Evolutionary conservation across 2,888 invertebrate species (phyloP).

Genomic region (Eulithis prunata): DNA sequence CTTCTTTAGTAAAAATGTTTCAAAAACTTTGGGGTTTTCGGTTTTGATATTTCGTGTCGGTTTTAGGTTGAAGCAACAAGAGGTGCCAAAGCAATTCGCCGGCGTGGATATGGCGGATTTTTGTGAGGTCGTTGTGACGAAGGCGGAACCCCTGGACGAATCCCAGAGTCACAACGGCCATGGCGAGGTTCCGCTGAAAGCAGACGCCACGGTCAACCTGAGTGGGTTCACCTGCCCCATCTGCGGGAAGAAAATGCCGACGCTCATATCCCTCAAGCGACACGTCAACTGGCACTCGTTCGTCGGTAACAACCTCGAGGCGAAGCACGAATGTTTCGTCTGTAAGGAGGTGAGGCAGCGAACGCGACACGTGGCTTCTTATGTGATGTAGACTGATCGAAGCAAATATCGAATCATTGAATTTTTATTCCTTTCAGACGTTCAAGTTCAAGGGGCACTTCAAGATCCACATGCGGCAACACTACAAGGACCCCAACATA

Average conservation of each 20-base stretch:
- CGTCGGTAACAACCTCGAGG: constrained; percentile 69
- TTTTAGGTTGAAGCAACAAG: constrained; percentile 53
- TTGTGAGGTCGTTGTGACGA: constrained; percentile 84
- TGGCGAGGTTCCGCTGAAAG: constrained; percentile 58
- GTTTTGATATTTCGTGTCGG: constrained; percentile 36
- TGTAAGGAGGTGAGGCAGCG: constrained; percentile 72
- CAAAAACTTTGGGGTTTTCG: no score
- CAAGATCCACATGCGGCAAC: constrained; percentile 75
- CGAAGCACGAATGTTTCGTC: constrained; percentile 71
- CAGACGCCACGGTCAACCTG: constrained; percentile 54
- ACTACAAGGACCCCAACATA: constrained; percentile 70
- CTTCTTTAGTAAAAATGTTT: no score
- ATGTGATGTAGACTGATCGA: background rate
- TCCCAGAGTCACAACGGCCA: constrained; percentile 81
- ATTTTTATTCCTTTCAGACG: constrained; percentile 55
- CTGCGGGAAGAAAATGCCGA: constrained; percentile 75
- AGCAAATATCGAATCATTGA: background rate
- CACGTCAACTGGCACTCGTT: constrained; percentile 78
- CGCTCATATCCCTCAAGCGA: constrained; percentile 72
- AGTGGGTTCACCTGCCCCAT: constrained; percentile 75
- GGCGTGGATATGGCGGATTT: constrained; percentile 74
- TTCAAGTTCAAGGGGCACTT: constrained; percentile 77
- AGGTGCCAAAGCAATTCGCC: constrained; percentile 44
- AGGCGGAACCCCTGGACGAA: constrained; percentile 79
- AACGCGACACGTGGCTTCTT: background rate